These are phyloP conservation scores for Phallusia fumigata DNA, from an alignment of 23 tunicate species.

Conservation along the genomic window DNA sequence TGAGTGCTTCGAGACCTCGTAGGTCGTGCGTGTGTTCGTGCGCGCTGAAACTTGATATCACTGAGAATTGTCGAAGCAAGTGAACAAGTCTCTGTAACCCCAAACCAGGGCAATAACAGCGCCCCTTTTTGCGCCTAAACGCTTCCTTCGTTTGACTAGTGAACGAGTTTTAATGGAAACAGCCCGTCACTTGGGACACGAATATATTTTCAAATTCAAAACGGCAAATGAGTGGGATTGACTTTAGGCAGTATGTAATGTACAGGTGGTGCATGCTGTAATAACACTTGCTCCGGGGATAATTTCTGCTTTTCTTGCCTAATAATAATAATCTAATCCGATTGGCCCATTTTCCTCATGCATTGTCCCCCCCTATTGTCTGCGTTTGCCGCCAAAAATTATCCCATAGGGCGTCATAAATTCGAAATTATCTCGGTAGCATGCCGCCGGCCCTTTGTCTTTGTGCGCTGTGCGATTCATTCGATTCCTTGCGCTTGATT, in stretches of 20 bases:
- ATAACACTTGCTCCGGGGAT: not conserved
- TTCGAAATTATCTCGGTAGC: not conserved
- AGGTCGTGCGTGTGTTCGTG: not conserved
- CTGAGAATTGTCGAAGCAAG: conserved; percentile 6
- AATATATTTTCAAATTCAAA: no score
- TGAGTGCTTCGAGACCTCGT: not conserved
- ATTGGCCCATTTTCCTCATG: conserved; percentile 1
- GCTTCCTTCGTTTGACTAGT: not conserved
- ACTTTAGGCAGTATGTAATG: no score
- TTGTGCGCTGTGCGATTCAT: conserved; percentile 8
- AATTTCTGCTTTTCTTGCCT: not conserved
- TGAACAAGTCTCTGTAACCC: not conserved
- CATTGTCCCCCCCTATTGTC: conserved; percentile 17
- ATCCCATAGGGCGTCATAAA: not conserved
- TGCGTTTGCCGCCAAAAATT: not conserved
- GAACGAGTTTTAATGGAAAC: not conserved
- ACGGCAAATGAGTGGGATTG: no score
- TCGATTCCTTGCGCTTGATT: not conserved
- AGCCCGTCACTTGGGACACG: no score
- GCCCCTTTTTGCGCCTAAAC: not conserved
- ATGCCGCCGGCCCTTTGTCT: not conserved
- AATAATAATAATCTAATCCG: not conserved
- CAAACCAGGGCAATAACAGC: conserved; percentile 8
- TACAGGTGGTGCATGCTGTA: not conserved
- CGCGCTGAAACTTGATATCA: conserved; percentile 12